Base-by-base conservation (phyloP, 2,888 invertebrate species). In the Merodon equestris region DNA sequence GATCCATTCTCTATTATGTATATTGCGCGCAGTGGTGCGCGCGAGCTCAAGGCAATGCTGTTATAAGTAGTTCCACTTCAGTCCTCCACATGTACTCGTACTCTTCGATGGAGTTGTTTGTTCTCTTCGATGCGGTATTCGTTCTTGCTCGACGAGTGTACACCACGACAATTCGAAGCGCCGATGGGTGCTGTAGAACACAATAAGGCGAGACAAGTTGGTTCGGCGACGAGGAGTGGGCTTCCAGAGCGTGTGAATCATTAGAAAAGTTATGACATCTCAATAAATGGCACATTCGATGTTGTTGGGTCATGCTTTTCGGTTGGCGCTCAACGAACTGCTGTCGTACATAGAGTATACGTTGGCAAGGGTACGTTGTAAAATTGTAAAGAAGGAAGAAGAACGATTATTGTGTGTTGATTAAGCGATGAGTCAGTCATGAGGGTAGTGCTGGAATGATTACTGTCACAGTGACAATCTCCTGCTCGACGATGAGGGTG, bases 241-340 rank as follows among this genome's bases (percentile, higher is more conserved):
- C 68, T 79, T 68, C 68, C 54, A 74, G 79, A 79, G 79, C 79
- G 79, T 79, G 79, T 70, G 79, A 79, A 79, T 79, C 79, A 79
- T 79, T 79, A 79, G 74, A 74, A 79, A 79, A 79, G 79, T 79
- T 79, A 79, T 74, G 79, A 79, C 79, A 79, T 79, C 79, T 79
- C 74, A 79, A 79, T 79, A 27, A 79, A 79, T 79, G 74, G 74
- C 74, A 64, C 74, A 79, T 68, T 79, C 74, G 68, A 70, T 74
- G 79, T 27, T 7, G 27, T 58, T 74, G 74, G 73, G 79, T 74
- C 74, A 74, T 74, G 79, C 58, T 57, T 61, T 51, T 42, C 34
- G n/a, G 40, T 9, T 5, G 40, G 38, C 54, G 36, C 40, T 14
- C 54, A 54, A 47, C 15, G 54, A 76, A 58, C 47, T 27, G 10